Evolutionary conservation across 1,140 invertebrate genomes (phyloP).

Genomic region (Acromyrmex heyeri): DNA sequence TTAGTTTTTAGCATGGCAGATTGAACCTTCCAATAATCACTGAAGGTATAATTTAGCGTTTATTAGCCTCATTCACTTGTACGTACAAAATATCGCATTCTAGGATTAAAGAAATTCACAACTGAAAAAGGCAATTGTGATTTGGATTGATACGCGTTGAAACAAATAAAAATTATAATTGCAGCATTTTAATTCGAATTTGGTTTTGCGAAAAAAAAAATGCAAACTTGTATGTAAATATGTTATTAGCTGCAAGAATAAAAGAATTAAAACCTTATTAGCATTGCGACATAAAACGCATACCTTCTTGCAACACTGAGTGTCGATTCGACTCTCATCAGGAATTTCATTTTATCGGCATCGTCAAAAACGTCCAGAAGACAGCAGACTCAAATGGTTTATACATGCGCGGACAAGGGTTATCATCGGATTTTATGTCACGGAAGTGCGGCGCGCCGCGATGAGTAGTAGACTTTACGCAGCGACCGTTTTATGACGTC

Average conservation of each 20-base stretch:
- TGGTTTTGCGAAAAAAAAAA: not conserved
- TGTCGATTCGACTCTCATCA: slow-evolving; percentile 3
- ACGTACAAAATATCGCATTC: not conserved
- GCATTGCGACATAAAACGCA: not conserved
- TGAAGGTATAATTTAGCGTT: no score
- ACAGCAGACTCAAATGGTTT: slow-evolving; percentile 24
- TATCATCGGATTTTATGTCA: slow-evolving; percentile 39
- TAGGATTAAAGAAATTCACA: not conserved
- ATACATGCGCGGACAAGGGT: not conserved
- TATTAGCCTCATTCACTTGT: no score
- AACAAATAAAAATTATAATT: not conserved
- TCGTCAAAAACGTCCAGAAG: not conserved
- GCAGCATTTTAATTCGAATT: not conserved
- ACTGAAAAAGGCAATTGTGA: not conserved
- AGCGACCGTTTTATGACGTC: slow-evolving; percentile 39
- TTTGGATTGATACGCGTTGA: not conserved
- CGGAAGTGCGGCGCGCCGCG: not conserved
- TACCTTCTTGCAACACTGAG: not conserved
- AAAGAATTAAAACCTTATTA: not conserved
- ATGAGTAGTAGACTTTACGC: slow-evolving; percentile 28
- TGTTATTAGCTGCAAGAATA: not conserved
- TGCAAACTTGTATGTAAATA: not conserved
- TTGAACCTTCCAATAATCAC: no score
- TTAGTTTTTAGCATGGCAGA: no score
- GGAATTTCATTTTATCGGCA: slow-evolving; percentile 12